Evolutionary conservation across 2,888 invertebrate genomes (phyloP).

Genomic region (Alviniconcha strummeri): DNA sequence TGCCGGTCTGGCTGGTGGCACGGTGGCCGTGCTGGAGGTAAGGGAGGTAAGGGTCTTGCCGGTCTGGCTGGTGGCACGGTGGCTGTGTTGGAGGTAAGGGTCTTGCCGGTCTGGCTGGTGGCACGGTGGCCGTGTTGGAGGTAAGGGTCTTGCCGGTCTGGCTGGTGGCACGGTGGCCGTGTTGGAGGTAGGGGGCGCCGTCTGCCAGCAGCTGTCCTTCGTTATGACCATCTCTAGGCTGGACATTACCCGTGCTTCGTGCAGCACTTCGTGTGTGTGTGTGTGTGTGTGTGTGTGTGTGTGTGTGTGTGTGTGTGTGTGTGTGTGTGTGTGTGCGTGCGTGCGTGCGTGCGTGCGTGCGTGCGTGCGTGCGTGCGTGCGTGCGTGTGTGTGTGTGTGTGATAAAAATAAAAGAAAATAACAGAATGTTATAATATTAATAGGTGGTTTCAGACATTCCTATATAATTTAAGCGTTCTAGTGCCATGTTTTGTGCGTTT

Average conservation of each 20-base stretch:
- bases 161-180: background rate
- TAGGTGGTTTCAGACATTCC: too few relatives aligned
- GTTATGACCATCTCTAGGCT: conserved; percentile 65
- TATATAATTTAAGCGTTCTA: too few relatives aligned
- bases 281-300: background rate
- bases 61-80: background rate
- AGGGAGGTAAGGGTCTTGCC: conserved; percentile 57
- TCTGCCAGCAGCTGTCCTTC: conserved; percentile 74
- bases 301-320: too few relatives aligned
- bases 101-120: conserved; percentile 74
- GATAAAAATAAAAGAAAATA: too few relatives aligned
- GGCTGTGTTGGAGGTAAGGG: conserved; percentile 39
- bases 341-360: conserved; percentile 51
- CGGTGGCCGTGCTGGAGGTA: conserved; percentile 67
- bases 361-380: background rate
- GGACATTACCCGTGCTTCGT: conserved; percentile 75
- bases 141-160: conserved; percentile 50
- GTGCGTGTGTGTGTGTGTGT: too few relatives aligned
- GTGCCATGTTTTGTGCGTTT: too few relatives aligned
- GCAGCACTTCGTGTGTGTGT: conserved; percentile 71
- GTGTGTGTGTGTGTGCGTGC: conserved; percentile 26
- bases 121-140: conserved; percentile 76
- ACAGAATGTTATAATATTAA: too few relatives aligned
- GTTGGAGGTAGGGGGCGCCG: conserved; percentile 67
- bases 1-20: background rate